These are phyloP conservation scores for Tachystola acroxantha DNA, from an alignment of 2,888 invertebrate species.

Conservation along the genomic window DNA sequence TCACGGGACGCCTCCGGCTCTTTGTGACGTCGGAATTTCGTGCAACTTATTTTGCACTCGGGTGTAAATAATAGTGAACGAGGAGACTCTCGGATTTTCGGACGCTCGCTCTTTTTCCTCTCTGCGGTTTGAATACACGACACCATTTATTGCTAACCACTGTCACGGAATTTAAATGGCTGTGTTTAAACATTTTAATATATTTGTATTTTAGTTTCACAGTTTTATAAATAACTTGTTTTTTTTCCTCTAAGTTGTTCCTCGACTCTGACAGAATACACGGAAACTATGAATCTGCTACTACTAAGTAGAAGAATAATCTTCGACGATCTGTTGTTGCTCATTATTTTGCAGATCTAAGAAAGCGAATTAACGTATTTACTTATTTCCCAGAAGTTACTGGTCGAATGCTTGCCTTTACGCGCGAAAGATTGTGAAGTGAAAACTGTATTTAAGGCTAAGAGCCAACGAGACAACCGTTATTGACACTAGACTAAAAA, in stretches of 20 bases:
- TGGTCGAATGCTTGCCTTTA: too few relatives aligned
- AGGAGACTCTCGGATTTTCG: slow-evolving; percentile 52
- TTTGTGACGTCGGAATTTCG: slow-evolving; percentile 59
- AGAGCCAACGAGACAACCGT: too few relatives aligned
- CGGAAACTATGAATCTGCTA: neutral
- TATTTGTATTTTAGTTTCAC: slow-evolving; percentile 1
- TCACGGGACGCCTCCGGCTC: slow-evolving; percentile 61
- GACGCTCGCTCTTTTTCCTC: slow-evolving; percentile 40
- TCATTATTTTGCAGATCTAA: too few relatives aligned
- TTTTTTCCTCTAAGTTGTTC: too few relatives aligned
- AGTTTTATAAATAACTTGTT: neutral
- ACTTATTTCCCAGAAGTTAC: too few relatives aligned
- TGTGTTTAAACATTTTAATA: slow-evolving; percentile 35
- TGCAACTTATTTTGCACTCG: slow-evolving; percentile 61
- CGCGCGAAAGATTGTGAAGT: too few relatives aligned
- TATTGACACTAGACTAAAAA: too few relatives aligned
- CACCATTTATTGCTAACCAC: slow-evolving; percentile 35
- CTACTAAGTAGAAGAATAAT: too few relatives aligned
- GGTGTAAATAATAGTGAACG: slow-evolving; percentile 63
- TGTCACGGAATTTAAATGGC: slow-evolving; percentile 28
- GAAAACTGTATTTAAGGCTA: too few relatives aligned
- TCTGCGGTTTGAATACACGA: slow-evolving; percentile 44
- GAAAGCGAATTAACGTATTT: too few relatives aligned
- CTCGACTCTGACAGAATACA: too few relatives aligned
- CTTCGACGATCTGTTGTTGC: too few relatives aligned